A percentile compares a stretch with the other conserved stretches of the same genome.
phyloP scores from a whole-genome alignment of 2,113 vertebrate species.

The Helogale parvula region DNA sequence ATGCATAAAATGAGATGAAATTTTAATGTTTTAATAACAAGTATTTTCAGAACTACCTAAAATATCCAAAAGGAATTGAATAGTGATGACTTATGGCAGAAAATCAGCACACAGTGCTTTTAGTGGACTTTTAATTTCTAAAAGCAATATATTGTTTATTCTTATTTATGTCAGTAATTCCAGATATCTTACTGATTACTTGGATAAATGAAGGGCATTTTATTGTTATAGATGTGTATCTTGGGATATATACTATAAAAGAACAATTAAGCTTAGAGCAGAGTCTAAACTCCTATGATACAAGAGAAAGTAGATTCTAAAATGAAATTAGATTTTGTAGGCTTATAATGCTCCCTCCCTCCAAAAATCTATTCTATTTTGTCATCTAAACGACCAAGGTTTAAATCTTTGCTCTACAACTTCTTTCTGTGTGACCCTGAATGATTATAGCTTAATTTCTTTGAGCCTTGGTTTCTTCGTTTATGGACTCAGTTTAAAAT shows the following conservation, averaged over 20 bases:
- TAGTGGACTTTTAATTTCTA: conserved; percentile 7
- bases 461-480: neutral
- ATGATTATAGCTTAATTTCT: neutral
- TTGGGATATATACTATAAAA: neutral
- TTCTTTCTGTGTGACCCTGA: neutral
- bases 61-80: conserved; percentile 14
- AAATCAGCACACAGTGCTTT: neutral
- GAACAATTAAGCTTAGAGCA: neutral
- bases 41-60: conserved; percentile 32
- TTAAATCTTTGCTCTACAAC: neutral
- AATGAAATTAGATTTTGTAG: conserved; percentile 20
- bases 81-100: neutral
- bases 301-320: neutral
- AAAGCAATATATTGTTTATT: neutral
- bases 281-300: neutral
- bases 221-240: neutral
- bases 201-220: neutral
- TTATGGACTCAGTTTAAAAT: neutral
- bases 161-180: neutral
- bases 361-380: neutral
- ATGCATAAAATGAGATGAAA: neutral
- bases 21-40: conserved; percentile 32
- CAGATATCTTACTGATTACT: neutral
- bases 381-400: neutral
- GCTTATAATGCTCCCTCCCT: neutral